Base-by-base conservation (phyloP, 2,888 invertebrate genomes). In the Aleiodes leptofemur region DNA sequence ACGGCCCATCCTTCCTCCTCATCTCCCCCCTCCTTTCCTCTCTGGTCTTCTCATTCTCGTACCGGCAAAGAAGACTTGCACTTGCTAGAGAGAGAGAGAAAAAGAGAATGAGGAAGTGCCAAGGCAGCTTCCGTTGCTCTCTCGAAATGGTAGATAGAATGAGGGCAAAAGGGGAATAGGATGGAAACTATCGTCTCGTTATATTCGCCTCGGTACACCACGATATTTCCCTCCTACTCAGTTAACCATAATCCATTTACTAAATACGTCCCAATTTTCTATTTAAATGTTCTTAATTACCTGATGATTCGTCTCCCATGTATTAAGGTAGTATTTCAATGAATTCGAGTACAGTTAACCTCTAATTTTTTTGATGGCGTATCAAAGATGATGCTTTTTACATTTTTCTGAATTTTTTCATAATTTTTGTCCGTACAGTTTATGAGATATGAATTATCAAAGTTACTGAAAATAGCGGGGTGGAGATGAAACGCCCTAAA, bases 111-210 rank as follows among this genome's bases (percentile, higher is more conserved):
- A 76, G 71, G 76, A 78, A 76, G 76, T 79, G 75, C 77, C 78
- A 74, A 76, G 78, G 77, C 76, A 73, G 75, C 77, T 79, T 78
- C 75, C 76, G 81, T 77, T 81, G 74, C 78, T 72, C 73, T 79
- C 76, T 77, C 70, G 68, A 74, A 56, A 51, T 34, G 73, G 29
- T 50, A 57, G 57, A 29, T 23, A 31, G 31, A 13, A 16, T 9
- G 53, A 53, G 31, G 57, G 31, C 16, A 6, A 34, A 29, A 34
- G n/a, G 59, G 31, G 59, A 59, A n/a, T 34, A 34, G 59, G 59
- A 59, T 59, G 59, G 71, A 78, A 72, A 71, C 71, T 72, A 66
- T 77, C 74, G 69, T 71, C 72, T 72, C 77, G 56, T 77, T 74
- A 72, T 64, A 16, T 68, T 57, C 69, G 74, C 74, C 31, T 74